phyloP scores from a whole-genome alignment of 2,888 invertebrate genomes.

The Melolontha melolontha region DNA sequence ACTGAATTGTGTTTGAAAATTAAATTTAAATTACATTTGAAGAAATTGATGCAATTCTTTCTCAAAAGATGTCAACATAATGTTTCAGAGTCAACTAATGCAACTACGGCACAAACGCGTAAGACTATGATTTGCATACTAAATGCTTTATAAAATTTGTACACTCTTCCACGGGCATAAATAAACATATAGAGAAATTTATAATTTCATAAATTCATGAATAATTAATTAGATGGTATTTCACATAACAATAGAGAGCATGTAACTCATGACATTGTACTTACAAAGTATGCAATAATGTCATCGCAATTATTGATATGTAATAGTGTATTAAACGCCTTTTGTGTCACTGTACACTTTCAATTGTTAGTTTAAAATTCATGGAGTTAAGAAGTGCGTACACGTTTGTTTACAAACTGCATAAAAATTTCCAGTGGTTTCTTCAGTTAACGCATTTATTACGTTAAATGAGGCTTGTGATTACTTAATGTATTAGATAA shows the following conservation, averaged over 20 bases:
- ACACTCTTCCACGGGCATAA: not conserved
- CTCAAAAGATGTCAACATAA: too few relatives aligned
- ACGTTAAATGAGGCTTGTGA: not conserved
- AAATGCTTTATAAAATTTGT: too few relatives aligned
- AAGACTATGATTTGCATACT: too few relatives aligned
- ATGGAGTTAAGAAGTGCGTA: not conserved
- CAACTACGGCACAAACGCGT: too few relatives aligned
- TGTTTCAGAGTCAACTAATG: not conserved
- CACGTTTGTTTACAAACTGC: slow-evolving; percentile 21
- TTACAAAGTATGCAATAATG: slow-evolving; percentile 10
- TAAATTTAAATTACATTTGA: too few relatives aligned
- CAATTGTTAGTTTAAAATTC: slow-evolving; percentile 25
- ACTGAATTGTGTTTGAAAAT: too few relatives aligned
- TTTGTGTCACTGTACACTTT: slow-evolving; percentile 14
- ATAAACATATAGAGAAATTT: not conserved
- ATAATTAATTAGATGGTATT: too few relatives aligned
- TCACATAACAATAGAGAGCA: not conserved
- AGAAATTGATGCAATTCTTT: too few relatives aligned
- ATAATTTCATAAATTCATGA: too few relatives aligned
- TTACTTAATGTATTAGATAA: too few relatives aligned
- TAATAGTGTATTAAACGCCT: slow-evolving; percentile 1
- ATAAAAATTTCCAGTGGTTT: slow-evolving; percentile 10
- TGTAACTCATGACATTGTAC: not conserved
- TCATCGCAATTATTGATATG: slow-evolving; percentile 7
- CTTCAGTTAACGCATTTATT: not conserved